A percentile compares a stretch with the other conserved stretches of the same genome.
phyloP scores from a whole-genome alignment of 2,797 vertebrate genomes.

The Sarcophilus harrisii region DNA sequence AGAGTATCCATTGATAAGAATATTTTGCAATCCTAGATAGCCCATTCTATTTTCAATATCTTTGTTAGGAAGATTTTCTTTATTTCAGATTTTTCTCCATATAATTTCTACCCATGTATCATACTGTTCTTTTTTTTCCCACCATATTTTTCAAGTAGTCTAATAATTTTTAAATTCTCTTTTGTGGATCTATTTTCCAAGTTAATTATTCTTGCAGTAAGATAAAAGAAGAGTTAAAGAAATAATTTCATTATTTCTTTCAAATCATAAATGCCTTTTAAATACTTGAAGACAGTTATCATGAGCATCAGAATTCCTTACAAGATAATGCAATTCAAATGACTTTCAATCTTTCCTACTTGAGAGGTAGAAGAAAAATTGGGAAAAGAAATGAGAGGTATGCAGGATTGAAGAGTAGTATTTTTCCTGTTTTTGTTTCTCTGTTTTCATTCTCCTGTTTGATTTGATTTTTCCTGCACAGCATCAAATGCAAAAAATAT shows the following conservation, averaged over 20 bases:
- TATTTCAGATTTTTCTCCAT: background rate
- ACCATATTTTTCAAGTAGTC: no score
- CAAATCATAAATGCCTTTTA: background rate
- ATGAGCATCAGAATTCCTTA: background rate
- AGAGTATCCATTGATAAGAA: background rate
- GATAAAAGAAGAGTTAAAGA: background rate
- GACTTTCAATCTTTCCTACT: background rate
- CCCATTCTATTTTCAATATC: background rate
- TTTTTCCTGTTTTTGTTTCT: no score
- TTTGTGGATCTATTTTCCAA: no score
- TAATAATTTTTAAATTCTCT: no score
- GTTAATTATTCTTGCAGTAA: no score
- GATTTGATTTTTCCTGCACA: no score
- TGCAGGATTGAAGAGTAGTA: no score
- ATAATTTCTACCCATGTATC: background rate
- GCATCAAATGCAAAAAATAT: no score
- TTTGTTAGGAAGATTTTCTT: background rate
- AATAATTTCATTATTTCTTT: background rate
- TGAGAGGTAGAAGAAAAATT: no score
- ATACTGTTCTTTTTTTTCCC: background rate
- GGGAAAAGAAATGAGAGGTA: no score
- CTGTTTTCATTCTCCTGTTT: no score
- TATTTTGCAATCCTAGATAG: background rate
- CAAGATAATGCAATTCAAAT: background rate
- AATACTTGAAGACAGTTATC: background rate